Evolutionary conservation across 2,797 vertebrate species (phyloP).

Genomic region (Sparidentex hasta): DNA sequence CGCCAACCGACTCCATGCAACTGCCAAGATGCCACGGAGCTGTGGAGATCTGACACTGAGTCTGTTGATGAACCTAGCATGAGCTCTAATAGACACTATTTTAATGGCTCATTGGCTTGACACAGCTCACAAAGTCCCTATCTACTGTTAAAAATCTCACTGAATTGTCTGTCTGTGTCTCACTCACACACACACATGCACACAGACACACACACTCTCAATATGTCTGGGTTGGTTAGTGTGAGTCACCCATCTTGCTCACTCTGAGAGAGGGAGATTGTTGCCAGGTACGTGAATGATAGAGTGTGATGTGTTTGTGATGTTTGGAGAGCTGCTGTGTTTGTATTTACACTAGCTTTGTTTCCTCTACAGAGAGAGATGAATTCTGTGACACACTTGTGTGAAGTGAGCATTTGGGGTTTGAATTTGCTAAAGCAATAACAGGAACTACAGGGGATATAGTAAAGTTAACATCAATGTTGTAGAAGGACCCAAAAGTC

Average conservation of each 20-base stretch:
- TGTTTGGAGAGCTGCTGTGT: neutral
- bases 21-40: conserved; percentile 54
- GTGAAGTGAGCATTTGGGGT: neutral
- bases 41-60: conserved; percentile 56
- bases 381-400: neutral
- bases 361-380: neutral
- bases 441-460: neutral
- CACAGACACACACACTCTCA: conserved; percentile 13
- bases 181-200: conserved; percentile 17
- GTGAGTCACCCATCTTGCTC: conserved; percentile 49
- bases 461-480: no score
- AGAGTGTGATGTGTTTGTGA: conserved; percentile 8
- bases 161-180: conserved; percentile 38
- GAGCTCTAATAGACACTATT: conserved; percentile 35
- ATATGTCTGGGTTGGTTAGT: conserved; percentile 14
- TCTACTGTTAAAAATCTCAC: conserved; percentile 25
- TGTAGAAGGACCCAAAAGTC: no score
- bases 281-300: conserved; percentile 30
- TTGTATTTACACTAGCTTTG: conserved; percentile 1
- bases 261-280: conserved; percentile 26
- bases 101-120: conserved; percentile 32
- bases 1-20: conserved; percentile 42
- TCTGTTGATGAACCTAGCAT: conserved; percentile 52
- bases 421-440: neutral
- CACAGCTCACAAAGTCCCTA: conserved; percentile 32